Evolutionary conservation across 2,113 vertebrate genomes (phyloP).

Genomic region (Istiophorus platypterus): DNA sequence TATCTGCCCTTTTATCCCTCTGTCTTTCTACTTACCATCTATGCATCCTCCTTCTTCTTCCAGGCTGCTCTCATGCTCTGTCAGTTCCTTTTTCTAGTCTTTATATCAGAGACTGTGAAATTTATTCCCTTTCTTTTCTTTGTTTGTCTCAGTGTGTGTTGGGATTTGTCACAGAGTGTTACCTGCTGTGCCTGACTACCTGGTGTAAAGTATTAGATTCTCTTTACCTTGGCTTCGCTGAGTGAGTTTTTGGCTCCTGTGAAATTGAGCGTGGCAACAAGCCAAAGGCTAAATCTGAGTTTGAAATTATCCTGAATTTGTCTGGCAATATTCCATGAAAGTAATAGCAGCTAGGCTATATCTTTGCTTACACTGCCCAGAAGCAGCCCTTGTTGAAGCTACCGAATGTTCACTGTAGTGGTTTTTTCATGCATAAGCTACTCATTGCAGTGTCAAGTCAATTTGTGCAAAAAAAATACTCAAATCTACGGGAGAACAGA

Average conservation of each 20-base stretch:
- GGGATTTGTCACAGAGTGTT: constrained; percentile 62
- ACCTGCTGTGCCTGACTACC: constrained; percentile 58
- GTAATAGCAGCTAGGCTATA: background rate
- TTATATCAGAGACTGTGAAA: constrained; percentile 46
- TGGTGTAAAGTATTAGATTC: constrained; percentile 67
- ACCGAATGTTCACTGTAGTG: background rate
- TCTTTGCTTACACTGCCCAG: constrained; percentile 22
- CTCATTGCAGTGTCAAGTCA: constrained; percentile 59
- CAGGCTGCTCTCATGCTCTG: background rate
- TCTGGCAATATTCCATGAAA: constrained; percentile 26
- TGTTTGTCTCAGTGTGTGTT: constrained; percentile 51
- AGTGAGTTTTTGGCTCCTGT: constrained; percentile 49
- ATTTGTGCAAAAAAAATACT: constrained; percentile 72
- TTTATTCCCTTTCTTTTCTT: constrained; percentile 50
- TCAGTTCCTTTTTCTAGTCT: constrained; percentile 17
- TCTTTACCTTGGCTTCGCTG: constrained; percentile 53
- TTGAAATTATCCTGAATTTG: constrained; percentile 10
- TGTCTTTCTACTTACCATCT: constrained; percentile 2
- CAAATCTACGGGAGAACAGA: constrained; percentile 54
- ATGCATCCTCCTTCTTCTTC: constrained; percentile 21
- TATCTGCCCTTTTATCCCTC: constrained; percentile 1
- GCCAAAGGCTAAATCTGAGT: constrained; percentile 20
- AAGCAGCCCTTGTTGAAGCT: background rate
- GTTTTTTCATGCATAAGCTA: constrained; percentile 23
- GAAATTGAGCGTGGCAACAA: constrained; percentile 28